phyloP scores from a whole-genome alignment of 30 jellyfish, hydroid and myxozoan species.

The Turritopsis rubra region DNA sequence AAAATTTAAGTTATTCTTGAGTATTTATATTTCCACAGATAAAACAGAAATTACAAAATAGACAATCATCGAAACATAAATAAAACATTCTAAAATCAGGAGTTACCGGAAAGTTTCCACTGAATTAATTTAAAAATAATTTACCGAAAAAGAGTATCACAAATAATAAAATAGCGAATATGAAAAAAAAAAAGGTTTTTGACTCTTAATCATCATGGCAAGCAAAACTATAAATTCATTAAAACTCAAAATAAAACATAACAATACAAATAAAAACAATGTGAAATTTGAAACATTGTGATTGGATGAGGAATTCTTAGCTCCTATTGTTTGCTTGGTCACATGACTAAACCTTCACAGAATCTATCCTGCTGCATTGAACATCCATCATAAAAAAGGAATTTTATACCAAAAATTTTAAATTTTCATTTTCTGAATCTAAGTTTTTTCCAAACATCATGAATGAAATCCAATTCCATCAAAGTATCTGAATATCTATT shows the following conservation, averaged over 20 bases:
- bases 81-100: no score
- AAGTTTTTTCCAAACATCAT: not conserved
- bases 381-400: not conserved
- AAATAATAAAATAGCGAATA: not conserved
- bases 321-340: constrained; percentile 12
- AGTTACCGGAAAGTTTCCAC: no score
- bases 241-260: constrained; percentile 6
- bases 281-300: constrained; percentile 13
- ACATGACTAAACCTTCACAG: constrained; percentile 9
- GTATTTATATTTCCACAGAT: no score
- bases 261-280: constrained; percentile 10
- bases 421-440: not conserved
- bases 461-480: not conserved
- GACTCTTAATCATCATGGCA: not conserved
- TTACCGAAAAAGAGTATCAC: not conserved
- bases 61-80: no score
- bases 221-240: constrained; percentile 9
- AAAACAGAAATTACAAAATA: no score
- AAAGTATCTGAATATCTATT: not conserved
- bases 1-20: no score
- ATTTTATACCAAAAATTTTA: not conserved
- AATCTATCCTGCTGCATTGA: constrained; percentile 15
- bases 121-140: no score
- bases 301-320: constrained; percentile 9
- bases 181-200: not conserved